Conservation (phyloP, 2,888 invertebrate species). For the Sussaba pulchella region DNA sequence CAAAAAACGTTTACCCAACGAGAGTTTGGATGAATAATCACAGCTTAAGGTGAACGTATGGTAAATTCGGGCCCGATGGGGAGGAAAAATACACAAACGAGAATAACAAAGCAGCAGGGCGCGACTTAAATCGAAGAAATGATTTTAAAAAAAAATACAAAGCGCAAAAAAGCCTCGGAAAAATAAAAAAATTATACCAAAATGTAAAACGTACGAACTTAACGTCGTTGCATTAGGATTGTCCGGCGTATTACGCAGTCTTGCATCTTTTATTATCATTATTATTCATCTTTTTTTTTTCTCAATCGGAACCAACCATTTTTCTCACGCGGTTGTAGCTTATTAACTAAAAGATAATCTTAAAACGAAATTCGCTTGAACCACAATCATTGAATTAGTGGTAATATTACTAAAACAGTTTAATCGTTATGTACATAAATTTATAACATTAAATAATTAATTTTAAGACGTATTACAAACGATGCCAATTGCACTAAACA, state of each 20-base stretch:
- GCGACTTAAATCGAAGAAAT: constrained; percentile 33
- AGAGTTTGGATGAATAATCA: constrained; percentile 72
- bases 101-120: constrained; percentile 4
- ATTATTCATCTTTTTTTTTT: constrained; percentile 42
- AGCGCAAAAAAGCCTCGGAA: constrained; percentile 24
- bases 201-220: constrained; percentile 55
- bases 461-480: constrained; percentile 68
- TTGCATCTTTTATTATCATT: constrained; percentile 22
- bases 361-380: constrained; percentile 58
- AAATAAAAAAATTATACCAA: constrained; percentile 55
- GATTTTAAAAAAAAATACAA: constrained; percentile 42
- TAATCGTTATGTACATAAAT: constrained; percentile 79
- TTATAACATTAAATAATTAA: constrained; percentile 70
- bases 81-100: constrained; percentile 38
- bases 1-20: too few species aligned
- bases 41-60: constrained; percentile 74
- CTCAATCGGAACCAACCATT: constrained; percentile 65
- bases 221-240: constrained; percentile 55
- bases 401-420: constrained; percentile 77
- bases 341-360: constrained; percentile 21
- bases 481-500: constrained; percentile 65
- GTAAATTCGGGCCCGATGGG: constrained; percentile 48
- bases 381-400: constrained; percentile 72
- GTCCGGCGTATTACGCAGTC: constrained; percentile 60
- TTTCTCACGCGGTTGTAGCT: constrained; percentile 27